Conservation (phyloP, 2,888 invertebrate species). For the Ennomos quercinarius region DNA sequence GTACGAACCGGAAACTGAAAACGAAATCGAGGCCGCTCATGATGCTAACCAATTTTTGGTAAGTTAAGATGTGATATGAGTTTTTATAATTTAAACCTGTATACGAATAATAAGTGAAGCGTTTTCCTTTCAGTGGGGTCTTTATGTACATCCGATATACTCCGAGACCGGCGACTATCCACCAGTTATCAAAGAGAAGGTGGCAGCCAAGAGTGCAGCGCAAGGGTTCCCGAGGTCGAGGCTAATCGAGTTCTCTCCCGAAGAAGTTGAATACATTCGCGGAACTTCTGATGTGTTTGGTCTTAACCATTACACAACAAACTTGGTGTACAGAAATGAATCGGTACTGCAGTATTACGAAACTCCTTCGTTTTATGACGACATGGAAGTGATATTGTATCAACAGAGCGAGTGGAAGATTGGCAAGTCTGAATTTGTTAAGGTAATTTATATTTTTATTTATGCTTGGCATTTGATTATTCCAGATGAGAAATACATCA, state of each 20-base stretch:
- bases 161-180: slow-evolving; percentile 86
- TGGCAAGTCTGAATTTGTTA: slow-evolving; percentile 39
- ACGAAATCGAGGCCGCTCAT: slow-evolving; percentile 74
- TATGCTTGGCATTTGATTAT: neutral
- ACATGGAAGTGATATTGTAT: slow-evolving; percentile 40
- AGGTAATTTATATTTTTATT: slow-evolving; percentile 28
- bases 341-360: slow-evolving; percentile 40
- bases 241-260: slow-evolving; percentile 68
- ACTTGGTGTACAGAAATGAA: slow-evolving; percentile 52
- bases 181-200: slow-evolving; percentile 80
- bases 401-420: slow-evolving; percentile 44
- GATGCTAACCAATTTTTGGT: slow-evolving; percentile 78
- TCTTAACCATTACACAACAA: slow-evolving; percentile 87
- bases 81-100: neutral
- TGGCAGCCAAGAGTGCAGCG: slow-evolving; percentile 78
- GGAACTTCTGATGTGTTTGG: slow-evolving; percentile 66
- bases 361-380: slow-evolving; percentile 49
- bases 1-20: slow-evolving; percentile 68
- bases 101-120: neutral
- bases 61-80: slow-evolving; percentile 30
- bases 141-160: slow-evolving; percentile 86
- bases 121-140: slow-evolving; percentile 68
- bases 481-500: neutral
- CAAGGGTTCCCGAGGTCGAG: slow-evolving; percentile 73
- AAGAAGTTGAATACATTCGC: slow-evolving; percentile 62